Evolutionary conservation across 1,140 invertebrate species (phyloP), one percentile per base, ranked within the genome.

Genomic region (Lutraria rhynchaena): DNA sequence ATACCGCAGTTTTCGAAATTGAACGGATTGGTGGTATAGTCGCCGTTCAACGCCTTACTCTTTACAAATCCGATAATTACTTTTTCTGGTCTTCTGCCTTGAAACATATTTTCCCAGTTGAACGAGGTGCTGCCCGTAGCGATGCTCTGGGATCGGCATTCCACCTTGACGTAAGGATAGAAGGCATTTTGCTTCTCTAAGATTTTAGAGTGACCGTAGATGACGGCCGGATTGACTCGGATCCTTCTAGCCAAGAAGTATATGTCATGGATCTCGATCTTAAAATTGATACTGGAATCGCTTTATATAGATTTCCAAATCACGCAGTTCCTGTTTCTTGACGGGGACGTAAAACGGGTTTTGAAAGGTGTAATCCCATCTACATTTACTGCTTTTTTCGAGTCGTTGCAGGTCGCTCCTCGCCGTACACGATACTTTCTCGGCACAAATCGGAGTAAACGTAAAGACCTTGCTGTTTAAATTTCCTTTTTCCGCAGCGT

Each of bases 1-100:
- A 84, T 44, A n/a, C 46, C 37, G 27, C 44, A 76, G 33, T 76
- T 51, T 49, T 81, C 53, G 57, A 84, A 81, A 63, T 71, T 76
- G 35, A 58, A 76, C 4, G 73, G 37, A 29, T 63, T 84, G 15
- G 46, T 58, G 15, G 0, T 29, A 37, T 58, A 75, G 31, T 55
- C 37, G 4, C 71, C 81, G 2, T 58, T 67, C 3, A 75, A 33
- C 22, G 35, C 67, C 29, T 29, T 74, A 35, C 33, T 74, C 31
- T 37, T 7, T 31, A 41, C 70, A 35, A 22, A 74, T 74, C 58
- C 22, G 49, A 74, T 57, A 74, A n/a, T 74, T 53, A n/a, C 33
- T 44, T 63, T 60, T 22, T 35, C 27, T n/a, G 51, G 7, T 9
- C 27, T 15, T 74, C 53, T 3, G 35, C 31, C 70, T 74, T 74